phyloP scores from a whole-genome alignment of 35 echinoderm and acorn worm genomes.

The Apostichopus japonicus region DNA sequence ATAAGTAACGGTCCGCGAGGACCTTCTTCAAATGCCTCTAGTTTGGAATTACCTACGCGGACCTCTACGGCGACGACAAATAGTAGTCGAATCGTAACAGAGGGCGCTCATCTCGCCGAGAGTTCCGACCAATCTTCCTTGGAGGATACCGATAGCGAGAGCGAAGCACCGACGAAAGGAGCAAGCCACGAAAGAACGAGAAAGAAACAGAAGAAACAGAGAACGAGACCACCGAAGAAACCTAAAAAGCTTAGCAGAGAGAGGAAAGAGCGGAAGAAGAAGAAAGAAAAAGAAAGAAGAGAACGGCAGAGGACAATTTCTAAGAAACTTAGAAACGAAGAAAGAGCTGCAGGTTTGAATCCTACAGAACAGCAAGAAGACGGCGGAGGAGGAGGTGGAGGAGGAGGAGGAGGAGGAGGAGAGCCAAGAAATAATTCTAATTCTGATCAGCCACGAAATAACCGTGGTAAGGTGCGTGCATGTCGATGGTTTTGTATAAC shows the following conservation, averaged over 20 bases:
- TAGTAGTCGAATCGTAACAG: background rate
- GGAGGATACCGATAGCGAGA: conserved; percentile 30
- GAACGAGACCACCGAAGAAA: conserved; percentile 11
- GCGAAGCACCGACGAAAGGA: conserved; percentile 11
- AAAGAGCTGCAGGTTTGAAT: background rate
- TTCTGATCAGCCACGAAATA: background rate
- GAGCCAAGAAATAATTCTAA: background rate
- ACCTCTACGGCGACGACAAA: background rate
- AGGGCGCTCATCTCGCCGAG: conserved; percentile 6
- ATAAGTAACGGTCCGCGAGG: conserved; percentile 15
- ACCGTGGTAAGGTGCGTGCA: conserved; percentile 49
- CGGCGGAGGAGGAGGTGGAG: no score
- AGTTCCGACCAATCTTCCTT: conserved; percentile 19
- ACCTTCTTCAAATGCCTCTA: conserved; percentile 4
- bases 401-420: no score
- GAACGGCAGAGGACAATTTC: background rate
- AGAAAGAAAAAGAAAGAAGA: background rate
- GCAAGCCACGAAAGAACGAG: background rate
- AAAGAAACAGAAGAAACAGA: background rate
- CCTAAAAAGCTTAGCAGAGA: background rate
- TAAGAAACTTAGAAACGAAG: conserved; percentile 3
- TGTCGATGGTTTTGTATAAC: conserved; percentile 32
- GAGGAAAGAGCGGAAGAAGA: conserved; percentile 32
- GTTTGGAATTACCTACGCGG: background rate
- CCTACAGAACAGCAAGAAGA: background rate